Conservation (phyloP, 1,140 invertebrate genomes). For the Meteorus sp. region DNA sequence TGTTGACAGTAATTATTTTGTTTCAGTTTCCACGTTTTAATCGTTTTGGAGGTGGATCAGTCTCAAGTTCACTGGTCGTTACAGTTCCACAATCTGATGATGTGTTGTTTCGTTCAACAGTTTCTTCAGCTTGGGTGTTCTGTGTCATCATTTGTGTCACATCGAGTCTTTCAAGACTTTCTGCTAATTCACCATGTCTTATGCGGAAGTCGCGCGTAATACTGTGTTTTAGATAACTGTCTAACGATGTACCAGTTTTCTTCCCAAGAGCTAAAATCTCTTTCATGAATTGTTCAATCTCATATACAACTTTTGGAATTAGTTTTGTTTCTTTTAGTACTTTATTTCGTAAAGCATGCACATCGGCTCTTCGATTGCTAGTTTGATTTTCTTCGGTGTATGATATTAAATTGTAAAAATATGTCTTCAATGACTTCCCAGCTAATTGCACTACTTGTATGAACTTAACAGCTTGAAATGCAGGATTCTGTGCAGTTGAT, state of each 20-base stretch:
- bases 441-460: conserved; percentile 62
- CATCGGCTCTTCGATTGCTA: conserved; percentile 44
- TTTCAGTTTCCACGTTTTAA: no score
- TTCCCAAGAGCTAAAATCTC: conserved; percentile 62
- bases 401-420: conserved; percentile 61
- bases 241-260: conserved; percentile 59
- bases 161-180: conserved; percentile 55
- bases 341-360: conserved; percentile 58
- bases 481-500: conserved; percentile 50
- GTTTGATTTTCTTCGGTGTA: conserved; percentile 57
- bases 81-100: not conserved
- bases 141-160: conserved; percentile 31
- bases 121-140: conserved; percentile 19
- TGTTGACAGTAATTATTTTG: no score
- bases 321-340: conserved; percentile 62
- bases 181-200: conserved; percentile 52
- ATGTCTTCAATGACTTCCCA: conserved; percentile 61
- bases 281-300: conserved; percentile 65
- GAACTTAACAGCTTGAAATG: conserved; percentile 59
- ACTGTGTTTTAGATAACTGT: conserved; percentile 60
- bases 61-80: no score
- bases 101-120: not conserved
- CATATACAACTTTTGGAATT: conserved; percentile 63
- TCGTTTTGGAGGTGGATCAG: no score
- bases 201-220: conserved; percentile 64